Base-by-base conservation (phyloP, 23 tunicate genomes). In the Pegea sp. region DNA sequence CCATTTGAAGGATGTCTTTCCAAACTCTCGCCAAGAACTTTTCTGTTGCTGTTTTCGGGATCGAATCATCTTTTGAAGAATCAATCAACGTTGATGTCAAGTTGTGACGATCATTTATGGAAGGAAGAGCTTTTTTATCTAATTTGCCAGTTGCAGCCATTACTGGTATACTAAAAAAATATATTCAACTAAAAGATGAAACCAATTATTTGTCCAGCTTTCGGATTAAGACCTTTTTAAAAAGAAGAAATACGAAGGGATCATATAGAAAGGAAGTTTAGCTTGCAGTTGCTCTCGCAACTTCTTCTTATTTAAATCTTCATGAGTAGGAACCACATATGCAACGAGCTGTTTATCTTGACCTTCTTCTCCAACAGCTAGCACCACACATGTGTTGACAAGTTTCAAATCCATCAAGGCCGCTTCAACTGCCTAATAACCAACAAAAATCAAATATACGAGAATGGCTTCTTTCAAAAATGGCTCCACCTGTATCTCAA, bases 331-430 rank as follows among this genome's bases (percentile, higher is more conserved):
- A 0, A 84, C 95, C 13, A 84, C 34, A 32, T 84, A 84, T 3
- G 84, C 95, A 4, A 74, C 86, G 52, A 84, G 59, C 49, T 74
- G 84, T 49, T 84, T 84, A 34, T 84, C 95, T 25, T 67, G 60
- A 4, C 95, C 95, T 48, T 84, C 95, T 1, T 74, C 86, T 42
- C 95, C 95, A 0, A 67, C 67, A 22, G 95, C 70, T 64, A 84
- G 34, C 5, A 84, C 95, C 31, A 84, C 95, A 29, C 95, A 84
- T 23, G 76, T 72, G 31, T 74, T 73, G 13, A 84, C 86, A 23
- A 18, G 7, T 13, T 44, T 29, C 24, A 73, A 53, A 19, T 56
- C 51, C 75, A 84, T 62, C 13, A 84, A 24, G 4, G 95, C 95
- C 48, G 65, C 74, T 58, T 84, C 86, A 19, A 84, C 95, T 3